Conservation (phyloP, 2,888 invertebrate genomes). For the Phaonia tiefii region DNA sequence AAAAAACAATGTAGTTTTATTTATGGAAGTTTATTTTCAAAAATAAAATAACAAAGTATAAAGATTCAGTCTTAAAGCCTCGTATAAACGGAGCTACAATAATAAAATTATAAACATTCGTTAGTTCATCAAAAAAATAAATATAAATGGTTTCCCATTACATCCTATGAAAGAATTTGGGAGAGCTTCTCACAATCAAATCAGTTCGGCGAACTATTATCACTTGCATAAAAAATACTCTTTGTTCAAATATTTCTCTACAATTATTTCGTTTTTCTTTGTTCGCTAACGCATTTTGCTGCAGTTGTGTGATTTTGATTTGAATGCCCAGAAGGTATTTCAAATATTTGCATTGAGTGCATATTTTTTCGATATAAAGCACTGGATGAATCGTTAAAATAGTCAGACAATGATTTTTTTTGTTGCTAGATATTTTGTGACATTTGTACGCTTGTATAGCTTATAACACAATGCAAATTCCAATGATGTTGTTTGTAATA, state of each 20-base stretch:
- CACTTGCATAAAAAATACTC: slow-evolving; percentile 49
- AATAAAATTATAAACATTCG: too few relatives aligned
- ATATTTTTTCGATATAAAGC: slow-evolving; percentile 39
- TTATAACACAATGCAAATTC: slow-evolving; percentile 65
- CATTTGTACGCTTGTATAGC: too few relatives aligned
- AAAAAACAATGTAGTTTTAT: too few relatives aligned
- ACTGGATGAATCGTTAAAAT: slow-evolving; percentile 31
- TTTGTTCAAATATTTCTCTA: slow-evolving; percentile 58
- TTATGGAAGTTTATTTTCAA: too few relatives aligned
- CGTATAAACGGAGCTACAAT: too few relatives aligned
- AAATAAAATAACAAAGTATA: too few relatives aligned
- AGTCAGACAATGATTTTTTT: slow-evolving; percentile 41
- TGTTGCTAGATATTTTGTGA: not conserved
- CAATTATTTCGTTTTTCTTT: slow-evolving; percentile 48
- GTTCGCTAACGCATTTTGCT: not conserved
- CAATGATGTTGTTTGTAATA: slow-evolving; percentile 39
- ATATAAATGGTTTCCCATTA: too few relatives aligned
- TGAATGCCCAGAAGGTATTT: slow-evolving; percentile 61
- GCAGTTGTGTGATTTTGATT: slow-evolving; percentile 8
- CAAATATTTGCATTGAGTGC: slow-evolving; percentile 48
- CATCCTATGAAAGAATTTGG: too few relatives aligned
- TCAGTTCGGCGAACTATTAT: too few relatives aligned
- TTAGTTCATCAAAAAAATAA: too few relatives aligned
- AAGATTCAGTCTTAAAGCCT: too few relatives aligned
- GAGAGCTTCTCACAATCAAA: too few relatives aligned